Conservation (phyloP, 2,888 invertebrate species). For the Volucella bombylans region DNA sequence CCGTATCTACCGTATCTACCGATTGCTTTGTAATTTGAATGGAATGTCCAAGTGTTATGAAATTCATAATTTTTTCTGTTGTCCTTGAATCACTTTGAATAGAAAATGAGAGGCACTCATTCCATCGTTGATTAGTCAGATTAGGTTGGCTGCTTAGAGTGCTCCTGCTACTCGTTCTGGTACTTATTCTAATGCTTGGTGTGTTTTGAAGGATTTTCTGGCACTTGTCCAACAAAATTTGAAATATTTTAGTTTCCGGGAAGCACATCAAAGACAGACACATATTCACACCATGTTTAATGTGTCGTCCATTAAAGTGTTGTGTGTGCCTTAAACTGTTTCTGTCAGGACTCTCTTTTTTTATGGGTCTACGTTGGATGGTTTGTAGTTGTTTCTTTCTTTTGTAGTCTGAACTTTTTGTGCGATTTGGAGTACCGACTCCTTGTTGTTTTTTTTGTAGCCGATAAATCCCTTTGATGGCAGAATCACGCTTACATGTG, state of each 20-base stretch:
- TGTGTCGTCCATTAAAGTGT: slow-evolving; percentile 73
- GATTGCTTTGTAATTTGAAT: slow-evolving; percentile 13
- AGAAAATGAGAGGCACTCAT: slow-evolving; percentile 31
- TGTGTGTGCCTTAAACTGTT: slow-evolving; percentile 69
- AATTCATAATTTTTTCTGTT: slow-evolving; percentile 64
- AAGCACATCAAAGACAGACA: slow-evolving; percentile 67
- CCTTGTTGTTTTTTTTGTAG: slow-evolving; percentile 1
- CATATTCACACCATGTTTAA: slow-evolving; percentile 70
- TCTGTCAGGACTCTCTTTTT: slow-evolving; percentile 55
- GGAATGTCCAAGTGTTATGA: slow-evolving; percentile 50
- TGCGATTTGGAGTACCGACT: slow-evolving; percentile 9
- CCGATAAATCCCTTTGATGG: slow-evolving; percentile 45
- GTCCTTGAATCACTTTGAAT: slow-evolving; percentile 66
- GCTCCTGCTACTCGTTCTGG: neutral
- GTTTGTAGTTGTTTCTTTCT: slow-evolving; percentile 11
- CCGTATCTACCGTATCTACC: slow-evolving; percentile 8
- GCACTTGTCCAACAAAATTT: slow-evolving; percentile 67
- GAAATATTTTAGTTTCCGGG: slow-evolving; percentile 60
- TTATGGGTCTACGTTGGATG: slow-evolving; percentile 47
- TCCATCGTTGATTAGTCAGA: neutral
- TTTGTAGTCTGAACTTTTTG: slow-evolving; percentile 21
- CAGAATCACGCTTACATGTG: slow-evolving; percentile 6
- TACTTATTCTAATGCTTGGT: neutral
- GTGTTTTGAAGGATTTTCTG: slow-evolving; percentile 67
- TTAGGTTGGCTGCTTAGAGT: slow-evolving; percentile 8